A percentile compares a stretch with the other conserved stretches of the same genome.
Conservation (phyloP, 2,888 invertebrate genomes). For the Heliconius cydno region DNA sequence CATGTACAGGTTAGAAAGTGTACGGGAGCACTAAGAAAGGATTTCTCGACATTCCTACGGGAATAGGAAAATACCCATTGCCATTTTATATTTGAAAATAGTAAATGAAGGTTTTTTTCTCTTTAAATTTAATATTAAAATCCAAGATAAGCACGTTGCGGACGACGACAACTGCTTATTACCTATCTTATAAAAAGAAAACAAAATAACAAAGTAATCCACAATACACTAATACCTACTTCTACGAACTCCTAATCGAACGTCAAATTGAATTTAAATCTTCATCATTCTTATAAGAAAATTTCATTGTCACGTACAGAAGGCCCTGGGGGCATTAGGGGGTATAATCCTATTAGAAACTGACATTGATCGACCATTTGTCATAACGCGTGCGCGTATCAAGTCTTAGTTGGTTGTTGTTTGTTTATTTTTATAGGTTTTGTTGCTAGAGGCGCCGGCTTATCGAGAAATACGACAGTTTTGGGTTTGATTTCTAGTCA, state of each 20-base stretch:
- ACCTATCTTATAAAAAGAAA: neutral
- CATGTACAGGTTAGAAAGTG: no score
- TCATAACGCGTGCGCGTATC: constrained; percentile 52
- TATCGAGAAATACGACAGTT: no score
- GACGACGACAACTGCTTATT: no score
- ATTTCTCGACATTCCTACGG: no score
- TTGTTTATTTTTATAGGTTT: constrained; percentile 9
- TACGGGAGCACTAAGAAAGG: no score
- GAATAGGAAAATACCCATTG: no score
- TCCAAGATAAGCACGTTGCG: no score
- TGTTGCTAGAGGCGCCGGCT: neutral
- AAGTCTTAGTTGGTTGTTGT: constrained; percentile 42
- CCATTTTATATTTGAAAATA: no score
- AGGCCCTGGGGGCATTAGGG: constrained; percentile 52
- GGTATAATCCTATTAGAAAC: constrained; percentile 63
- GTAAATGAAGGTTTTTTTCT: no score
- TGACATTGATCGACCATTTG: constrained; percentile 66
- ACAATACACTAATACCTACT: neutral
- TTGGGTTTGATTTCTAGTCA: no score
- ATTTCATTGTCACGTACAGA: constrained; percentile 54
- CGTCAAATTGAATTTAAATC: constrained; percentile 47
- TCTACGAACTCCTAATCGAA: constrained; percentile 27
- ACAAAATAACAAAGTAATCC: neutral
- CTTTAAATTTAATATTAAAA: no score
- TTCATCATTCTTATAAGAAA: constrained; percentile 53